Conservation (phyloP, 1,140 invertebrate genomes). For the Conopomorpha cramerella region DNA sequence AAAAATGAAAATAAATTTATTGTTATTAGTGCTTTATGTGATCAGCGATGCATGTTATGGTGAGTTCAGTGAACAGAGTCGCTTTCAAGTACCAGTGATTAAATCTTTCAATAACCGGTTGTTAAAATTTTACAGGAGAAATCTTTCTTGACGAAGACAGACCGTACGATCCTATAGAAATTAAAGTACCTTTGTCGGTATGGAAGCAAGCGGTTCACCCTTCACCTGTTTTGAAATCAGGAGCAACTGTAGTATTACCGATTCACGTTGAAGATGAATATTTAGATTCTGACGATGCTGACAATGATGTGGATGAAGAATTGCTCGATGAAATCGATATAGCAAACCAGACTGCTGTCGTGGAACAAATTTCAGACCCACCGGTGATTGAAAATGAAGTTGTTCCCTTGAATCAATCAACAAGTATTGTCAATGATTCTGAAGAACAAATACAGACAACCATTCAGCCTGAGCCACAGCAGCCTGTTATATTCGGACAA, state of each 20-base stretch:
- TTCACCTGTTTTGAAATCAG: slow-evolving; percentile 35
- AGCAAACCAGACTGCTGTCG: too few species aligned
- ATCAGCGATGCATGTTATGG: background rate
- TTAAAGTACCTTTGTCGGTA: slow-evolving; percentile 26
- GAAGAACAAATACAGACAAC: slow-evolving; percentile 9
- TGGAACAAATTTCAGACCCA: slow-evolving; percentile 10
- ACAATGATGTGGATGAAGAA: slow-evolving; percentile 10
- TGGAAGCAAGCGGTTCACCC: slow-evolving; percentile 35
- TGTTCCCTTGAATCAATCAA: slow-evolving; percentile 3
- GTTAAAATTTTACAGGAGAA: slow-evolving; percentile 22
- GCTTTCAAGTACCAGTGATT: too few species aligned
- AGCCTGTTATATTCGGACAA: slow-evolving; percentile 47
- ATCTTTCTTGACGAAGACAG: slow-evolving; percentile 22
- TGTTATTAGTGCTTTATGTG: background rate
- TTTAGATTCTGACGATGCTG: slow-evolving; percentile 10
- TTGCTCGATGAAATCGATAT: too few species aligned
- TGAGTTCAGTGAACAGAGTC: too few species aligned
- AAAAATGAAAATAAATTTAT: background rate
- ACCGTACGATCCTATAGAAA: slow-evolving; percentile 26
- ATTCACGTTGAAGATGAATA: slow-evolving; percentile 22
- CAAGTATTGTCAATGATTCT: slow-evolving; percentile 6
- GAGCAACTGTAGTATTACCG: slow-evolving; percentile 35
- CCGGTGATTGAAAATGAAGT: slow-evolving; percentile 6
- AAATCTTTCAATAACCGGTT: too few species aligned
- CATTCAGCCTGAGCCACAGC: too few species aligned